Percentiles rank a stretch among this genome's conserved stretches.
Evolutionary conservation across 1,140 invertebrate genomes (phyloP).

Genomic region (Alviniconcha marisindica): DNA sequence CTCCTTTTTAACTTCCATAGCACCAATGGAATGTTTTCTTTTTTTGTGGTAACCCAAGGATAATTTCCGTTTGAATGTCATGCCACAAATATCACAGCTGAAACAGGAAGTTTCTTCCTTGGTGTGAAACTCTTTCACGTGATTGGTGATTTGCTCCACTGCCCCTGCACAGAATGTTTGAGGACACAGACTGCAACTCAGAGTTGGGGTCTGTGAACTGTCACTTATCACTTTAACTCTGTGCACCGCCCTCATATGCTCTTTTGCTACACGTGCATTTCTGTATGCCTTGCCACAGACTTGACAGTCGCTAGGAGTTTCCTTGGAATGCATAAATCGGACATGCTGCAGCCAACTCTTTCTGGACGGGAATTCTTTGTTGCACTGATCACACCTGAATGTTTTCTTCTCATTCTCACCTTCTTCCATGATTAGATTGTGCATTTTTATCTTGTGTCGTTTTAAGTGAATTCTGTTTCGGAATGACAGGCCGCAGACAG

Average conservation of each 20-base stretch:
- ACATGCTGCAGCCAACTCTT: background rate
- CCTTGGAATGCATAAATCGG: background rate
- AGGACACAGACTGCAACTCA: background rate
- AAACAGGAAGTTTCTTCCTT: background rate
- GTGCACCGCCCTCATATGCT: background rate
- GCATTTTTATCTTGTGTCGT: too few relatives aligned
- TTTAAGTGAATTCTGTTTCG: too few relatives aligned
- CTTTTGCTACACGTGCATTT: background rate
- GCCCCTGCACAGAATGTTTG: background rate
- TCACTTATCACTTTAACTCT: background rate
- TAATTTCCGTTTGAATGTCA: background rate
- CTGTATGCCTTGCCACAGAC: background rate
- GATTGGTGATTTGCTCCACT: background rate
- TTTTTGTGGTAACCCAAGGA: background rate
- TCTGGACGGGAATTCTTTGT: background rate
- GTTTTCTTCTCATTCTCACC: background rate
- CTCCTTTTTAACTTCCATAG: background rate
- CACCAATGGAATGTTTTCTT: background rate
- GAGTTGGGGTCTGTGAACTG: background rate
- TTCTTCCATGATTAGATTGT: background rate
- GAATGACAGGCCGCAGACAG: too few relatives aligned
- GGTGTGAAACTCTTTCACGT: background rate
- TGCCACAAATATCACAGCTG: background rate
- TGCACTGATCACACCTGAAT: background rate
- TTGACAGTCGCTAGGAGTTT: background rate